Percentiles rank a stretch among this genome's conserved stretches.
These are phyloP conservation scores for Thunnus maccoyii DNA, from an alignment of 2,113 vertebrate genomes.

Conservation along the genomic window DNA sequence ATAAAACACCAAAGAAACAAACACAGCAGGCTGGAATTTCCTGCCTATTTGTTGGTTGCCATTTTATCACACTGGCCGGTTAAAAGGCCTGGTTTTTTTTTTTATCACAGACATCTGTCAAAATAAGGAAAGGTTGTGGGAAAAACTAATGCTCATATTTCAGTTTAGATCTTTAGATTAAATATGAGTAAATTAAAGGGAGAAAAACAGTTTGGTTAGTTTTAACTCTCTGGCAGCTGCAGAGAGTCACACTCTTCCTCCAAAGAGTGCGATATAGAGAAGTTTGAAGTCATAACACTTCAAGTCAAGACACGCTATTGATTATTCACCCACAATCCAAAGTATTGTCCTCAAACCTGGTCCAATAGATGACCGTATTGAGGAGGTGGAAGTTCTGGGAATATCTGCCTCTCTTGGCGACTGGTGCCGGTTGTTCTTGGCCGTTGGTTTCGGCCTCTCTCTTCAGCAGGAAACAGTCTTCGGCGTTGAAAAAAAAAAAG, in stretches of 20 bases:
- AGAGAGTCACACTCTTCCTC: not conserved
- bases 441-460: slow-evolving; percentile 48
- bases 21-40: slow-evolving; percentile 79
- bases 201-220: not conserved
- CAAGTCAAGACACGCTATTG: not conserved
- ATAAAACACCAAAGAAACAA: slow-evolving; percentile 75
- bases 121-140: slow-evolving; percentile 37
- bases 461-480: slow-evolving; percentile 47
- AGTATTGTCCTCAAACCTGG: slow-evolving; percentile 17
- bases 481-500: slow-evolving; percentile 36
- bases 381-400: slow-evolving; percentile 67
- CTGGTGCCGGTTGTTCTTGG: slow-evolving; percentile 59
- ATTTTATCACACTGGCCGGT: slow-evolving; percentile 54
- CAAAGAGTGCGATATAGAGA: not conserved
- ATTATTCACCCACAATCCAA: not conserved
- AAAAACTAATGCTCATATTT: not conserved
- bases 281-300: not conserved
- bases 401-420: slow-evolving; percentile 54
- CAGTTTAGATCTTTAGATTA: not conserved
- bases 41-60: slow-evolving; percentile 72
- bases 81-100: slow-evolving; percentile 28
- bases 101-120: slow-evolving; percentile 54
- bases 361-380: slow-evolving; percentile 30
- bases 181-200: not conserved
- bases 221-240: not conserved